Evolutionary conservation across 2,888 invertebrate species (phyloP).

Genomic region (Nemoura dubitans): DNA sequence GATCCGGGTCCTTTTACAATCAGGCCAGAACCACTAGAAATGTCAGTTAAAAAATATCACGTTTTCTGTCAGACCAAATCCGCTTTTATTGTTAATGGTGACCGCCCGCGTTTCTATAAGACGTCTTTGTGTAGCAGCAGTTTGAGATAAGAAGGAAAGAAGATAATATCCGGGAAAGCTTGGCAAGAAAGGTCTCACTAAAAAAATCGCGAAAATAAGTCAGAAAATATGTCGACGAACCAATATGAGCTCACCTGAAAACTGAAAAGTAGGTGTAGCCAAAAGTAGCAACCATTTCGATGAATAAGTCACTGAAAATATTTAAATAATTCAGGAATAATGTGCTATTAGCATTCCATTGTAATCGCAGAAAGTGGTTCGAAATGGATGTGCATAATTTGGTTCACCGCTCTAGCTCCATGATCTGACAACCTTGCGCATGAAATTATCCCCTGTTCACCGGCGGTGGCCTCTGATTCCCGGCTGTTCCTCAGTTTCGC

Average conservation of each 20-base stretch:
- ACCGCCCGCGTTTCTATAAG: no score
- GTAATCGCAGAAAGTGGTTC: background rate
- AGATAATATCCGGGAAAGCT: no score
- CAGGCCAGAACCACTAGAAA: no score
- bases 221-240: background rate
- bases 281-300: background rate
- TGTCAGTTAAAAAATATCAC: no score
- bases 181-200: no score
- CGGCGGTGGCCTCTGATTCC: background rate
- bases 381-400: constrained; percentile 2
- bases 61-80: no score
- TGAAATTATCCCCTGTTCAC: background rate
- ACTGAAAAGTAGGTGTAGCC: background rate
- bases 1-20: no score
- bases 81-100: no score
- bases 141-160: no score
- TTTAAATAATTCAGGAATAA: background rate
- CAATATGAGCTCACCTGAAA: background rate
- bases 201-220: no score
- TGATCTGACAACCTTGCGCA: background rate
- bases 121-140: no score
- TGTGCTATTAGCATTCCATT: background rate
- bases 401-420: background rate
- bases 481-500: background rate
- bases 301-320: background rate